A percentile compares a stretch with the other conserved stretches of the same genome.
These are phyloP conservation scores for Euzetes globulus DNA, from an alignment of 2,888 invertebrate genomes.

Conservation along the genomic window DNA sequence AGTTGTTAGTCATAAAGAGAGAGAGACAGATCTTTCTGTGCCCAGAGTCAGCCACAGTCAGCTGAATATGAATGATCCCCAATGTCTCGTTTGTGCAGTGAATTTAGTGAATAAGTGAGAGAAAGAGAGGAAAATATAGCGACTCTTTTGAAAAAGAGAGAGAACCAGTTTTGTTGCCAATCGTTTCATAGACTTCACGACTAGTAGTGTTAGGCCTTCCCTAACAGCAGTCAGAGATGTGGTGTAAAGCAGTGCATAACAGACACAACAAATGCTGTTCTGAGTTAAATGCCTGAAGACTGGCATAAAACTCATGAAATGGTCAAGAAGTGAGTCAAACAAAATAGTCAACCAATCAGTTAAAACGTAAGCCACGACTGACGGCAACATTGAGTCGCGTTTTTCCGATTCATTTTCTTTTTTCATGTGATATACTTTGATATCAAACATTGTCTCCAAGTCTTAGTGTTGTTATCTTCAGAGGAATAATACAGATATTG, in stretches of 20 bases:
- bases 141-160: not conserved
- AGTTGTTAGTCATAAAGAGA: not conserved
- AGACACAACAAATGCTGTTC: not conserved
- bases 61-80: slow-evolving; percentile 3
- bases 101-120: slow-evolving; percentile 11
- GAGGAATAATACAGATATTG: not conserved
- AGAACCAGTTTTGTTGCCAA: slow-evolving; percentile 20
- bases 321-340: slow-evolving; percentile 9
- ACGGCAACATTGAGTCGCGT: not conserved
- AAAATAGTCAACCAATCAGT: not conserved
- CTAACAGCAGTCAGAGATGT: not conserved
- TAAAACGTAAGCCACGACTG: not conserved
- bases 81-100: slow-evolving; percentile 1
- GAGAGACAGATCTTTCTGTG: no score
- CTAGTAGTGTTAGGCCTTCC: not conserved
- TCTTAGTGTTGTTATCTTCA: not conserved
- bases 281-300: not conserved
- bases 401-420: not conserved
- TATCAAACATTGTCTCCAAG: not conserved
- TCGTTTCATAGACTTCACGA: slow-evolving; percentile 3
- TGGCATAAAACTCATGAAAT: not conserved
- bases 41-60: not conserved
- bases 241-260: not conserved
- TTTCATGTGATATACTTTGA: not conserved
- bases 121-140: slow-evolving; percentile 9